phyloP scores from a whole-genome alignment of 1,140 invertebrate genomes.

The Microvelia longipes region DNA sequence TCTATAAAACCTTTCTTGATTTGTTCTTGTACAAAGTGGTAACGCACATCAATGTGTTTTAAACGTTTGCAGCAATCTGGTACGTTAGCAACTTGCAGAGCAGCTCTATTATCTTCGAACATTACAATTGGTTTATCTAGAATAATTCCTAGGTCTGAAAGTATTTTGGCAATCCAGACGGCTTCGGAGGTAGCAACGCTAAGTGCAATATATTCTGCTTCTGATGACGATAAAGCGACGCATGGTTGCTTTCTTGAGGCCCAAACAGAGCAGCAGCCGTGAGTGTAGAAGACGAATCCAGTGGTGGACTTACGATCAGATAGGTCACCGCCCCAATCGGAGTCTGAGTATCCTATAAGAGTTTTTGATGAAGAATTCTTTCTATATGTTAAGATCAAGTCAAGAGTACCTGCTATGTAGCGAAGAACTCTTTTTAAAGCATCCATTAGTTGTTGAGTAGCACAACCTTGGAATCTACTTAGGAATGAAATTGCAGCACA shows the following conservation, averaged over 20 bases:
- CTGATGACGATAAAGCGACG: background rate
- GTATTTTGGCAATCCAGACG: background rate
- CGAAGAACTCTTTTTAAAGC: background rate
- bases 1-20: background rate
- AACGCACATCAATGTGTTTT: background rate
- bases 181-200: background rate
- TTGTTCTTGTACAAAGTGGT: background rate
- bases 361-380: background rate
- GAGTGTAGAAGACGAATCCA: background rate
- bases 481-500: background rate
- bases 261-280: background rate
- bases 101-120: background rate
- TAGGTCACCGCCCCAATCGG: background rate
- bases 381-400: background rate
- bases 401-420: background rate
- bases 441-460: background rate
- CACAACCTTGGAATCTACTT: background rate
- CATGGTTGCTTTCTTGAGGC: background rate
- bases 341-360: background rate
- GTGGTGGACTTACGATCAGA: background rate
- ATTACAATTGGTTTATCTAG: background rate
- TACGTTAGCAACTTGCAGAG: background rate
- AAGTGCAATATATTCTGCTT: slow-evolving; percentile 5
- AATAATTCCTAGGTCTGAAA: background rate
- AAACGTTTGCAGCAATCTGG: background rate